A percentile compares a stretch with the other conserved stretches of the same genome.
These are phyloP conservation scores for Agonopterix arenella DNA, from an alignment of 2,888 invertebrate species.

Conservation along the genomic window DNA sequence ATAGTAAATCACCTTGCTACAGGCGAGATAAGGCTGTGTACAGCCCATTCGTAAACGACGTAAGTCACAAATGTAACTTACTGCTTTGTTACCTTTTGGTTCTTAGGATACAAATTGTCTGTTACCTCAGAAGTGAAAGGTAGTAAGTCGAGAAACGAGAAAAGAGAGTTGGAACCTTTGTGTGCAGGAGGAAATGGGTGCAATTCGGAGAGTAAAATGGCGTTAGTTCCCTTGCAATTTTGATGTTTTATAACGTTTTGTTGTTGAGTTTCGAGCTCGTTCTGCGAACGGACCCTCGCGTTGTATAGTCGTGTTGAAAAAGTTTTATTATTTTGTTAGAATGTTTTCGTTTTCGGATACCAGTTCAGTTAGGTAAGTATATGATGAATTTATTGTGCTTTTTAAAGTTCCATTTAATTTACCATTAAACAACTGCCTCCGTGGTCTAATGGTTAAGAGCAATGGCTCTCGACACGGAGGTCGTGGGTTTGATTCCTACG, in stretches of 20 bases:
- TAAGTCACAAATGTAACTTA: slow-evolving; percentile 36
- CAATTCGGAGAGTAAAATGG: slow-evolving; percentile 32
- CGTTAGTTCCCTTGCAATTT: slow-evolving; percentile 28
- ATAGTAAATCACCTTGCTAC: slow-evolving; percentile 77
- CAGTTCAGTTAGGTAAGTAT: too few relatives aligned
- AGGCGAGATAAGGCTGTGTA: slow-evolving; percentile 69
- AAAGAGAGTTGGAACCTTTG: slow-evolving; percentile 37
- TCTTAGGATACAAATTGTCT: slow-evolving; percentile 35
- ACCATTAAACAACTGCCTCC: too few relatives aligned
- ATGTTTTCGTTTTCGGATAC: too few relatives aligned
- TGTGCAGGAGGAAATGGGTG: slow-evolving; percentile 26
- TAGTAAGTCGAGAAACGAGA: slow-evolving; percentile 30
- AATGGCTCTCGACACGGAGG: too few relatives aligned
- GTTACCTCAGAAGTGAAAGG: slow-evolving; percentile 23
- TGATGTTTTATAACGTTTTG: slow-evolving; percentile 46
- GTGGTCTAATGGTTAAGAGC: too few relatives aligned
- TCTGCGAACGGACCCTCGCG: slow-evolving; percentile 66
- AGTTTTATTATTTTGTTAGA: slow-evolving; percentile 16
- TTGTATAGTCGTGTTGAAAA: slow-evolving; percentile 60
- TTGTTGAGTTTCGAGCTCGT: slow-evolving; percentile 39
- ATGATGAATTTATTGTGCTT: too few relatives aligned
- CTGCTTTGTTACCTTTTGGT: slow-evolving; percentile 49
- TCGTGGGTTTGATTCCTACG: too few relatives aligned
- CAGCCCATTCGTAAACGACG: slow-evolving; percentile 47
- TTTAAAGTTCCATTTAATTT: too few relatives aligned